Percentiles rank a stretch among this genome's conserved stretches.
These are phyloP conservation scores for Trachelus troglodyta DNA, from an alignment of 2,888 invertebrate genomes.

Conservation along the genomic window DNA sequence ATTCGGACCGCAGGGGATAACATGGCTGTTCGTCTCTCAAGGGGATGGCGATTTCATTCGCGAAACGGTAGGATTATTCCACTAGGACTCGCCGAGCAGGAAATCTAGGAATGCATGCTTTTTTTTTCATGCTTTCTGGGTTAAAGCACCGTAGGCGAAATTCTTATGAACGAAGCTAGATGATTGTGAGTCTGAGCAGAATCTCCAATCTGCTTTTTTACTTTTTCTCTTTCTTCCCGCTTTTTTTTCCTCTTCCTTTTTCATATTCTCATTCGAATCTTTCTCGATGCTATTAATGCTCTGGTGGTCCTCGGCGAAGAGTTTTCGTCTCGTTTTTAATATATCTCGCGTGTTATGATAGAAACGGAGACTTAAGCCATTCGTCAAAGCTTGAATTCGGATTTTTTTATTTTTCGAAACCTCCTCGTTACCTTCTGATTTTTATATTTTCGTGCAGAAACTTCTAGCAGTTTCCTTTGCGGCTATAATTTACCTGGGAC, in stretches of 20 bases:
- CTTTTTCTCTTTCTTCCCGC: not conserved
- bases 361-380: not conserved
- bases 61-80: not conserved
- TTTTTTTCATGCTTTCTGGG: not conserved
- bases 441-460: not conserved
- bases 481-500: not conserved
- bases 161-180: not conserved
- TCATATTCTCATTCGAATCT: not conserved
- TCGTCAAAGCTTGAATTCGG: not conserved
- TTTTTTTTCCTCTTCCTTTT: not conserved
- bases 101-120: not conserved
- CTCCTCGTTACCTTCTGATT: not conserved
- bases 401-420: not conserved
- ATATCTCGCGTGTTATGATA: not conserved
- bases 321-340: not conserved
- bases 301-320: not conserved
- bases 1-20: not conserved
- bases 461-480: not conserved
- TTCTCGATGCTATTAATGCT: not conserved
- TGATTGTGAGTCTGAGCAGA: not conserved
- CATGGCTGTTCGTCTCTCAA: not conserved
- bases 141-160: not conserved
- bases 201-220: not conserved
- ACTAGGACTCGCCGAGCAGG: not conserved
- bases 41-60: not conserved